Base-by-base conservation (phyloP, 1,140 invertebrate species). In the Meloidogyne exigua region DNA sequence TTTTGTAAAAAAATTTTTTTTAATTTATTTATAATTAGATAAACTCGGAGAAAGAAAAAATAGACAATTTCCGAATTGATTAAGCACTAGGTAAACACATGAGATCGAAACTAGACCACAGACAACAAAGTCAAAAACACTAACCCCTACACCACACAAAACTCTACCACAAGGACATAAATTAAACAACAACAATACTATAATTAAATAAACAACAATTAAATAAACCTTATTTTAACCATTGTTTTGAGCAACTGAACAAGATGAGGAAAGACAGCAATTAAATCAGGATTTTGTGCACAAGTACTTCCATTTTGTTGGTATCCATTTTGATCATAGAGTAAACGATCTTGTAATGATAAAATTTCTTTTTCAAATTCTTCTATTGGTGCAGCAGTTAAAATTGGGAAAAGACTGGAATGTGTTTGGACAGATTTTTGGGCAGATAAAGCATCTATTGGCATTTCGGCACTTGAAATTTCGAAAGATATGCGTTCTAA, bases 331-430 rank as follows among this genome's bases (percentile, higher is more conserved):
- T 62, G 28, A 26, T 25, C 36, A n/a, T 28, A 26, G 12, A 21
- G n/a, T 49, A 67, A 32, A 23, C 62, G 36, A 25, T 77, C 66
- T 39, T 49, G 42, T 92, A 73, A 11, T n/a, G 42, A 63, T 26
- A 64, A 36, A 36, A 64, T 23, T 81, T 92, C 90, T 80, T 89
- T 88, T 87, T 95, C 93, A 44, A 98, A 90, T 85, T 95, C 93
- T 85, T 97, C 94, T 36, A 98, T 92, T 42, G 95, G 93, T 74
- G 94, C 92, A 88, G 95, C 93, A 79, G 93, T 91, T 69, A 98
- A 94, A 84, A 95, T 93, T 87, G 95, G 94, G 86, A 94, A 94
- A 90, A 98, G 93, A 83, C 95, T 93, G 82, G 92, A 93, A 89
- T 98, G 95, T 67, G 94, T 90, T 88, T 97, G 94, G 74, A 97